Conservation (phyloP, 2,888 invertebrate genomes). For the Coenonympha arcania region DNA sequence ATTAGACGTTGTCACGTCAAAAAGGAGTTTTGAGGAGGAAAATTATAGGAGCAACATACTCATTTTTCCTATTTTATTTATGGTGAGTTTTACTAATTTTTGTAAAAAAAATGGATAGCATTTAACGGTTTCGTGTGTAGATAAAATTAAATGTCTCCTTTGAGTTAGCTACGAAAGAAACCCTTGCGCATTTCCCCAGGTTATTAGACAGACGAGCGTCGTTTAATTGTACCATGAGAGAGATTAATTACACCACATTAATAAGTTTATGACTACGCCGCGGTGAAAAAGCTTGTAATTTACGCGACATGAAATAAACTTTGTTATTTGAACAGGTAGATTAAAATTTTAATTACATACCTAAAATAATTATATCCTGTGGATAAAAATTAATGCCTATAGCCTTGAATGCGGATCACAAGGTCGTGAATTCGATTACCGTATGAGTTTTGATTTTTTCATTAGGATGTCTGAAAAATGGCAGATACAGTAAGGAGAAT, state of each 20-base stretch:
- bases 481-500: too few species aligned
- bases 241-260: conserved; percentile 32
- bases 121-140: background rate
- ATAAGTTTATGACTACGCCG: conserved; percentile 33
- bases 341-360: conserved; percentile 26
- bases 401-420: too few species aligned
- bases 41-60: too few species aligned
- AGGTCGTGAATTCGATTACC: too few species aligned
- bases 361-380: background rate
- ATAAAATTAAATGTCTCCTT: background rate
- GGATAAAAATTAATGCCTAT: too few species aligned
- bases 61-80: too few species aligned
- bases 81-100: too few species aligned
- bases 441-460: too few species aligned
- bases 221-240: conserved; percentile 27
- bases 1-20: too few species aligned
- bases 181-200: background rate
- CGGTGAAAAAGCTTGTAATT: conserved; percentile 32
- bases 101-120: too few species aligned
- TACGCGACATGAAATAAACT: conserved; percentile 31
- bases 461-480: too few species aligned
- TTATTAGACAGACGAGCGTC: conserved; percentile 7
- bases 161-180: conserved; percentile 1
- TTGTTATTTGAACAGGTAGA: conserved; percentile 25
- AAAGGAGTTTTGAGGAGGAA: too few species aligned